phyloP scores from a whole-genome alignment of 1,140 invertebrate species.

The Sminthurinus signatus region DNA sequence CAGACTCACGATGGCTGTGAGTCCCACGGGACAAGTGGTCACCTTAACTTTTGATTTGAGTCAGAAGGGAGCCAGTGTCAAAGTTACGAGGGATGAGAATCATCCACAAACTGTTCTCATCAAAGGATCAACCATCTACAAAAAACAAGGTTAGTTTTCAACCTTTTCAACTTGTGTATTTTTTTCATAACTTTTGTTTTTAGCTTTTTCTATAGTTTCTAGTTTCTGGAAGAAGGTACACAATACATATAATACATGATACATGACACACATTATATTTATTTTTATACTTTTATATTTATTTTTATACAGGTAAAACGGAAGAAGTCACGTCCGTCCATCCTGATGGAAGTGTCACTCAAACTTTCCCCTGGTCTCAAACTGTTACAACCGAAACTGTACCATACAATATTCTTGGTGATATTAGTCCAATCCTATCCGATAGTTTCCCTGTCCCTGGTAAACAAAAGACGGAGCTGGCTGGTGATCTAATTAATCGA shows the following conservation, averaged over 20 bases:
- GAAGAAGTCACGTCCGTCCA: conserved; percentile 70
- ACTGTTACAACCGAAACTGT: conserved; percentile 76
- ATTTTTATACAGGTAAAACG: conserved; percentile 57
- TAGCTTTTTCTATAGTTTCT: not conserved
- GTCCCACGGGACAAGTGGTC: conserved; percentile 84
- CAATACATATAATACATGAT: no score
- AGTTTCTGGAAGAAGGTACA: no score
- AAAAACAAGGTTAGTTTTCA: conserved; percentile 55
- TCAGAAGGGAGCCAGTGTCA: conserved; percentile 77
- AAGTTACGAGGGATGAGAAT: conserved; percentile 71
- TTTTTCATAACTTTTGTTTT: not conserved
- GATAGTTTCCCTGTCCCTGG: conserved; percentile 85
- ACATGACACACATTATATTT: no score
- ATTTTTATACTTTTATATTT: not conserved
- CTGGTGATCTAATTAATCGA: conserved; percentile 80
- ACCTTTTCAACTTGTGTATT: not conserved
- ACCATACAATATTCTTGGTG: conserved; percentile 72
- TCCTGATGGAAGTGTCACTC: conserved; percentile 72
- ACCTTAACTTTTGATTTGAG: conserved; percentile 78
- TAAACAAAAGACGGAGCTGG: conserved; percentile 79
- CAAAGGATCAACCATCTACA: conserved; percentile 75
- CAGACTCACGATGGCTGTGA: conserved; percentile 77
- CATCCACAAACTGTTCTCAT: conserved; percentile 77
- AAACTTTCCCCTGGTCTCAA: conserved; percentile 72
- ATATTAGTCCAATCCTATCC: conserved; percentile 72